These are phyloP conservation scores for Acrocephalus arundinaceus DNA, from an alignment of 2,113 vertebrate genomes.

Conservation along the genomic window DNA sequence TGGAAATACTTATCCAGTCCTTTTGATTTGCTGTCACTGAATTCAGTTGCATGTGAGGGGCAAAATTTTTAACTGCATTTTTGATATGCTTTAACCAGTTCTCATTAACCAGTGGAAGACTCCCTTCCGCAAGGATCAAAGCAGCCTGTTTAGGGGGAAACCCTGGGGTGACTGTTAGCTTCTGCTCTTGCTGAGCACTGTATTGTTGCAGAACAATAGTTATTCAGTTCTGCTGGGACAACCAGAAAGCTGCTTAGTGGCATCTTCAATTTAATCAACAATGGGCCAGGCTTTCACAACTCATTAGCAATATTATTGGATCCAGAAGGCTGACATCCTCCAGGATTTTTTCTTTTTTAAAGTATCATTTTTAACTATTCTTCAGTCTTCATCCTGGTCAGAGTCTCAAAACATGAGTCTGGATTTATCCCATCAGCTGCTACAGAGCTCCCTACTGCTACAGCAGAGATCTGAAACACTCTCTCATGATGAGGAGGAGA, in stretches of 20 bases:
- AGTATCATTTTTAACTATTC: not conserved
- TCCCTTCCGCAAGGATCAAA: not conserved
- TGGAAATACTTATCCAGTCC: not conserved
- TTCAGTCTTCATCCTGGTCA: not conserved
- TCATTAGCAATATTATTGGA: constrained; percentile 16
- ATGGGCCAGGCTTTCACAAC: constrained; percentile 25
- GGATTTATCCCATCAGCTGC: not conserved
- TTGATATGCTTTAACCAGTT: not conserved
- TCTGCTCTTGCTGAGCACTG: not conserved
- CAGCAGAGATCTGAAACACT: not conserved
- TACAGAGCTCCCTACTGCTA: not conserved
- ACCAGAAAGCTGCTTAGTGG: constrained; percentile 39
- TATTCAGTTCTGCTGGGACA: constrained; percentile 42
- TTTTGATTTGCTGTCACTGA: not conserved
- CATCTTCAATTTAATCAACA: constrained; percentile 53
- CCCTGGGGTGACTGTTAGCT: not conserved
- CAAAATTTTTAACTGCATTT: not conserved
- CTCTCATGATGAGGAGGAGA: not conserved
- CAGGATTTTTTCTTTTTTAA: not conserved
- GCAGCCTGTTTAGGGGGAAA: not conserved
- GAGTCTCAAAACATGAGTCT: not conserved
- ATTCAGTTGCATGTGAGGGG: not conserved
- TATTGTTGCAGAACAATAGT: constrained; percentile 56
- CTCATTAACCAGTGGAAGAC: not conserved
- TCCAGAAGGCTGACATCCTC: constrained; percentile 26